Conservation (phyloP, 2,113 vertebrate species). For the Hipposideros armiger region DNA sequence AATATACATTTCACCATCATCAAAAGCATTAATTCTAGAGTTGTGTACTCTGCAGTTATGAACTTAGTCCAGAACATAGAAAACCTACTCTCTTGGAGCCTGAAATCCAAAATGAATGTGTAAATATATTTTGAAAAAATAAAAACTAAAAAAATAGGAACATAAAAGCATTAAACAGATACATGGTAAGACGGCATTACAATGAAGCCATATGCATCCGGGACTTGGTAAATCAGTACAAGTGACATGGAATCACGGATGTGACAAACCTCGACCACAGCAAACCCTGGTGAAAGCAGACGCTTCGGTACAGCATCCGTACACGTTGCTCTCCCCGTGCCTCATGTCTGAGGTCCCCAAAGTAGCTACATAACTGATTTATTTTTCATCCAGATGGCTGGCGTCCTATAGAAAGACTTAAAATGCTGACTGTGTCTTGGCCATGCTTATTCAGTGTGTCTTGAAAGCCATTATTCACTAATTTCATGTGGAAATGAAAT, state of each 20-base stretch:
- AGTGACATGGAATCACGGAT: neutral
- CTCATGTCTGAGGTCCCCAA: neutral
- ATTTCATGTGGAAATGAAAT: slow-evolving; percentile 82
- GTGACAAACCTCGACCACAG: neutral
- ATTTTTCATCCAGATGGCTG: slow-evolving; percentile 79
- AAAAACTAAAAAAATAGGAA: neutral
- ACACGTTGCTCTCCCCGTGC: neutral
- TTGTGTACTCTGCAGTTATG: neutral
- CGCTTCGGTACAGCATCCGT: neutral
- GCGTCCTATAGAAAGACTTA: slow-evolving; percentile 69
- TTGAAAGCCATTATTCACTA: slow-evolving; percentile 80
- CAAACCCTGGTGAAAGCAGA: slow-evolving; percentile 24
- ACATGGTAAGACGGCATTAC: neutral
- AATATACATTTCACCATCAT: neutral
- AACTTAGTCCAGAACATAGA: neutral
- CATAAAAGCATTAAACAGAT: neutral
- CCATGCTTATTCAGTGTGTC: slow-evolving; percentile 77
- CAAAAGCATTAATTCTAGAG: neutral
- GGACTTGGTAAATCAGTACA: neutral
- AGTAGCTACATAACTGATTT: slow-evolving; percentile 65
- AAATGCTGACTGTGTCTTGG: slow-evolving; percentile 72
- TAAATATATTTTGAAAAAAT: neutral
- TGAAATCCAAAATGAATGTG: neutral
- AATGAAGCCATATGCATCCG: neutral
- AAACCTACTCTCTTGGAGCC: neutral